Evolutionary conservation across 2,797 vertebrate species (phyloP), one percentile per base, ranked within the genome.

Genomic region (Acanthurus lineatus): DNA sequence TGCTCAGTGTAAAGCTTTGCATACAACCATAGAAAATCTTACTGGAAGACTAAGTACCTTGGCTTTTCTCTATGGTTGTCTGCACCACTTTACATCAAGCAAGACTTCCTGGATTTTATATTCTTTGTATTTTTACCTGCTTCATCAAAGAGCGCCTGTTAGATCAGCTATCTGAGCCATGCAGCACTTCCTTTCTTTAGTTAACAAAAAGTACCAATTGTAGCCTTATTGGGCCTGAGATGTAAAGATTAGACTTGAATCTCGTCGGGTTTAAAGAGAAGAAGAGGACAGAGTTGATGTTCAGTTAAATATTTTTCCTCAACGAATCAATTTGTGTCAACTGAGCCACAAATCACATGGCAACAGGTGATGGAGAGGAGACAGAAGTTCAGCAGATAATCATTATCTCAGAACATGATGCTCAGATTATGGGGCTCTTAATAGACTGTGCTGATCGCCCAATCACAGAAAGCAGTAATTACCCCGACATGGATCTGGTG

Each of bases 391-490:
- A 60, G 66, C 67, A 42, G 85, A 90, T 93, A 88, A 90, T 93
- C 88, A 87, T 87, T 83, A 92, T 93, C 89, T 0, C 1, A 45
- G 82, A 73, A 69, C 73, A 35, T 32, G 81, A 90, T 63, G 82
- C 83, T 84, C 0, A 51, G 91, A 92, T 95, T 92, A 91, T 54
- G 10, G 76, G 78, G 86, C 76, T 92, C 82, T 86, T 92, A 91
- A 93, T 92, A 90, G 86, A 76, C 42, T 15, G 28, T 84, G 79
- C 88, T 69, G 9, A 75, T 79, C 44, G 0, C 66, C 81, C 69
- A 80, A 68, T 88, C 54, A 77, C 76, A 85, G 58, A 85, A 88
- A 91, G 73, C 63, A 51, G 52, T 70, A 53, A 83, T 91, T 81
- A 87, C 69, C 44, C 12, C n/a, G 47, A 74, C 49, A 42, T 45